These are phyloP conservation scores for Tautogolabrus adspersus DNA, from an alignment of 2,113 vertebrate species.

Conservation along the genomic window DNA sequence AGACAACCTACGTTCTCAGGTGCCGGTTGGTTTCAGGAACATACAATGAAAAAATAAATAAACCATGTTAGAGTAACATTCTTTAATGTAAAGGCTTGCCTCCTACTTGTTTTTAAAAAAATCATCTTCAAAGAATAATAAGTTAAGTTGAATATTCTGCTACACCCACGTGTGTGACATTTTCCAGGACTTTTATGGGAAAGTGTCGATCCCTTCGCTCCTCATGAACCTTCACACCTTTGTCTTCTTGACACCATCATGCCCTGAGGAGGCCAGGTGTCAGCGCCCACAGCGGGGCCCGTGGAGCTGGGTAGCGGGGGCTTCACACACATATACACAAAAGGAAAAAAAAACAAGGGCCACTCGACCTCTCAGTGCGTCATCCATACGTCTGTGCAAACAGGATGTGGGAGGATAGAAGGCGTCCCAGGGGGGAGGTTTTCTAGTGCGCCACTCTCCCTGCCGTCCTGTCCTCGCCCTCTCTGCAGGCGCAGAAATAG, in stretches of 20 bases:
- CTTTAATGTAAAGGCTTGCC: no score
- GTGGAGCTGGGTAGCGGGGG: constrained; percentile 15
- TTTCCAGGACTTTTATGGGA: constrained; percentile 1
- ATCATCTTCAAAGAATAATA: not conserved
- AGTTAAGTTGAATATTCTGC: not conserved
- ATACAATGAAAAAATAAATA: no score
- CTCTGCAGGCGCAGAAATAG: constrained; percentile 70
- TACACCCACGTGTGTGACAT: not conserved
- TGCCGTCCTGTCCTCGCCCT: constrained; percentile 69
- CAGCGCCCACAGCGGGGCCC: constrained; percentile 17
- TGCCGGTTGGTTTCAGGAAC: no score
- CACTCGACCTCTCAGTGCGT: constrained; percentile 70
- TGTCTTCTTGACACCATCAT: constrained; percentile 34
- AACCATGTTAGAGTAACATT: no score
- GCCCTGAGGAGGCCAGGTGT: constrained; percentile 28
- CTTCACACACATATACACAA: constrained; percentile 46
- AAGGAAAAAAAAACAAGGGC: constrained; percentile 45
- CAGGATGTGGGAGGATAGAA: constrained; percentile 77
- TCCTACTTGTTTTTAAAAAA: no score
- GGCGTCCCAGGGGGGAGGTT: constrained; percentile 63
- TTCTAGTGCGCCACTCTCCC: constrained; percentile 64
- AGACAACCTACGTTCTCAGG: no score
- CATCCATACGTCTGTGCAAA: constrained; percentile 80
- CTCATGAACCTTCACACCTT: constrained; percentile 49
- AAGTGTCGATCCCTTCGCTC: constrained; percentile 6